phyloP scores from a whole-genome alignment of 2,888 invertebrate species.

The Cecidostiba fungosa region DNA sequence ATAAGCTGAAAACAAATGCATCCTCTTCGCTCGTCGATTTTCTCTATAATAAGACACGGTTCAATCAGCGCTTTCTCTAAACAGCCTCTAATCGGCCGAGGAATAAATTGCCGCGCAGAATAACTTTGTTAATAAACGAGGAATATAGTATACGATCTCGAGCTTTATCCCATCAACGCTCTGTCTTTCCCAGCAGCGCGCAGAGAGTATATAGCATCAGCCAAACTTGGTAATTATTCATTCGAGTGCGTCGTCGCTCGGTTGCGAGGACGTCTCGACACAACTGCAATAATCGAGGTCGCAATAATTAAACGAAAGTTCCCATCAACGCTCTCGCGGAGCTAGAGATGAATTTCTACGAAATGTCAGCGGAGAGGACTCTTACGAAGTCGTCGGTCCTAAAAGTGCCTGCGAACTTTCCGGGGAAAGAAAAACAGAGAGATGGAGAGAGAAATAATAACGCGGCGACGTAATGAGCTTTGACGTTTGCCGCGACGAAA shows the following conservation, averaged over 20 bases:
- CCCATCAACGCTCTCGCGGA: background rate
- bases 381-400: constrained; percentile 12
- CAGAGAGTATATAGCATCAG: no score
- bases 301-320: constrained; percentile 55
- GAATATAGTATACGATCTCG: background rate
- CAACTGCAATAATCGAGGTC: constrained; percentile 44
- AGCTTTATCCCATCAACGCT: constrained; percentile 7
- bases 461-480: background rate
- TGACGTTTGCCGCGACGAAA: background rate
- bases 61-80: no score
- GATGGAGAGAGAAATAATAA: constrained; percentile 3
- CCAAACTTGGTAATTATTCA: constrained; percentile 46
- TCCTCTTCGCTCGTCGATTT: background rate
- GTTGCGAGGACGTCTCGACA: background rate
- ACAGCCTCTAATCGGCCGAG: background rate
- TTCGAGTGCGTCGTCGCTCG: constrained; percentile 15
- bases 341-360: background rate
- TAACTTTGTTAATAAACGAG: constrained; percentile 47
- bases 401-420: constrained; percentile 8
- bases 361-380: background rate
- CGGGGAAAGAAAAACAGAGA: background rate
- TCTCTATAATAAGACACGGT: no score
- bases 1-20: background rate
- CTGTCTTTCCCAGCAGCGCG: background rate
- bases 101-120: background rate